Evolutionary conservation across 2,888 invertebrate species (phyloP).

Genomic region (Xanthostigma xanthostigma): DNA sequence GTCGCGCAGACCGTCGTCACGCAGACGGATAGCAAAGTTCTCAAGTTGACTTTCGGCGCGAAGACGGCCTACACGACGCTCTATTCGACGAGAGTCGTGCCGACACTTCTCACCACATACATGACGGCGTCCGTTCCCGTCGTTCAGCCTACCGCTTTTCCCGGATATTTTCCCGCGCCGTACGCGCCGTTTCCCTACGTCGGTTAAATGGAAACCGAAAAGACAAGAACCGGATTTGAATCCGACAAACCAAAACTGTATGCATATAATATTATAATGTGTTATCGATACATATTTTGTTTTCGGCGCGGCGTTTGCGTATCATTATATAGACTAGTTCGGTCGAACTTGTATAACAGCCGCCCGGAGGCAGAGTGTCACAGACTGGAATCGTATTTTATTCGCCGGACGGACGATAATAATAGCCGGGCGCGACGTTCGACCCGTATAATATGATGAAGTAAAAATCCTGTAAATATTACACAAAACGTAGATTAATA

Average conservation of each 20-base stretch:
- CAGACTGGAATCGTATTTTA: not conserved
- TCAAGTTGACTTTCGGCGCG: conserved; percentile 82
- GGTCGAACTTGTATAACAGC: not conserved
- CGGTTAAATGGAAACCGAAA: conserved; percentile 40
- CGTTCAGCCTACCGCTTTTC: conserved; percentile 50
- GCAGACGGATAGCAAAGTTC: conserved; percentile 63
- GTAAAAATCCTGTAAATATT: not conserved
- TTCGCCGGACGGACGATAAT: not conserved
- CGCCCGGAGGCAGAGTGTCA: not conserved
- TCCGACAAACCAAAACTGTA: too few species aligned
- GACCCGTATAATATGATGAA: not conserved
- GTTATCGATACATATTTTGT: not conserved
- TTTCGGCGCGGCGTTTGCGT: not conserved
- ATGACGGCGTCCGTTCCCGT: conserved; percentile 66
- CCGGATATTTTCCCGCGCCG: conserved; percentile 63
- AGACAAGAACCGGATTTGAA: not conserved
- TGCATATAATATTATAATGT: not conserved
- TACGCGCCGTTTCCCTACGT: conserved; percentile 64
- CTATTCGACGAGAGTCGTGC: conserved; percentile 68
- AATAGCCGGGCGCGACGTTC: not conserved
- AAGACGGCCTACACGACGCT: conserved; percentile 78
- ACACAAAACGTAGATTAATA: too few species aligned
- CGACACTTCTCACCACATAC: conserved; percentile 69
- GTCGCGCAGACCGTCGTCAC: conserved; percentile 65
- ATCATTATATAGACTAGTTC: not conserved